These are phyloP conservation scores for Himantopus leucocephalus DNA, from an alignment of 2,113 vertebrate species.

Conservation along the genomic window DNA sequence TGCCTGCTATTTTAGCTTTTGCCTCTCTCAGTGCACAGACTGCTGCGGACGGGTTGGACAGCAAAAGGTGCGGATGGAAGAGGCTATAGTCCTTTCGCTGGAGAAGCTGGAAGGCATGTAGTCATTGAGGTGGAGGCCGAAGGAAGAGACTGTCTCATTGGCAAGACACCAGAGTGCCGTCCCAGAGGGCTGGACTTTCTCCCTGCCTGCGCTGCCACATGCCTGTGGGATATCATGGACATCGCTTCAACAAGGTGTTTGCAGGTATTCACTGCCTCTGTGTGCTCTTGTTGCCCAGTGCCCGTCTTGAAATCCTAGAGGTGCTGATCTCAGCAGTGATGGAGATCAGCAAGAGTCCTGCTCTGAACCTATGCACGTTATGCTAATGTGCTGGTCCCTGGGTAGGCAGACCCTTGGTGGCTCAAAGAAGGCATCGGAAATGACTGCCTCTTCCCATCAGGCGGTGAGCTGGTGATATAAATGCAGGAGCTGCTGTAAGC, in stretches of 20 bases:
- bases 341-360: background rate
- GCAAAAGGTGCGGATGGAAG: background rate
- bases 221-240: background rate
- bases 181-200: background rate
- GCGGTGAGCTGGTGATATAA: background rate
- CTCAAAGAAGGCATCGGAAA: background rate
- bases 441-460: background rate
- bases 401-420: background rate
- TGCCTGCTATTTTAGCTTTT: background rate
- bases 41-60: background rate
- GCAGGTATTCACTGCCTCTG: background rate
- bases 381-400: background rate
- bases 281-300: background rate
- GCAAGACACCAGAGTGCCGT: background rate
- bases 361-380: background rate
- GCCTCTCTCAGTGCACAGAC: background rate
- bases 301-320: background rate
- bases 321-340: background rate
- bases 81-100: background rate
- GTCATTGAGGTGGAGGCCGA: background rate
- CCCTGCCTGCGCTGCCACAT: rapidly evolving
- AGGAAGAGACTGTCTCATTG: background rate
- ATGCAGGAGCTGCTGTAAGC: background rate
- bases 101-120: background rate
- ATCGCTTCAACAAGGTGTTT: background rate